A percentile compares a stretch with the other conserved stretches of the same genome.
Evolutionary conservation across 1,140 invertebrate genomes (phyloP).

Genomic region (Pantala flavescens): DNA sequence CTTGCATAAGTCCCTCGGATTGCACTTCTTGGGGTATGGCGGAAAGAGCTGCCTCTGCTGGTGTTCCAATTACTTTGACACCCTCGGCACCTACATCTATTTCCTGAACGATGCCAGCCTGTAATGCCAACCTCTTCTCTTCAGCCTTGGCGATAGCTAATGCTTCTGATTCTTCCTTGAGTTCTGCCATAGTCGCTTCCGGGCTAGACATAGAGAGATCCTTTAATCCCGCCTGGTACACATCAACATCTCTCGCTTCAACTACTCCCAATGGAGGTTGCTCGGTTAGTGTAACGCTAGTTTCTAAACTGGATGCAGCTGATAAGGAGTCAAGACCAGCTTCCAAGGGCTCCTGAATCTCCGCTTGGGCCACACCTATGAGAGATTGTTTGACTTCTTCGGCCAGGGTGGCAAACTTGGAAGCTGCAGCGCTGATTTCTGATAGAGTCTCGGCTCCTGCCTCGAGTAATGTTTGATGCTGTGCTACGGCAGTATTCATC

Average conservation of each 20-base stretch:
- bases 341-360: background rate
- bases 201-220: background rate
- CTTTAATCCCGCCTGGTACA: background rate
- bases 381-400: background rate
- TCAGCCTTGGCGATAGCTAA: background rate
- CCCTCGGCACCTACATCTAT: background rate
- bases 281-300: background rate
- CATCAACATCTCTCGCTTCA: background rate
- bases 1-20: background rate
- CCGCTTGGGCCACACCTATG: background rate
- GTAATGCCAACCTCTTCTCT: background rate
- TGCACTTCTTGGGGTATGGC: background rate
- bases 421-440: slow-evolving; percentile 13
- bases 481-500: background rate
- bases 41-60: background rate
- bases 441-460: slow-evolving; percentile 17
- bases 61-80: background rate
- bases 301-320: background rate
- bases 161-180: background rate
- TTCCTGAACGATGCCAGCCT: background rate
- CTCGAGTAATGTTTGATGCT: slow-evolving; percentile 16
- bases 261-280: background rate
- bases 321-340: background rate
- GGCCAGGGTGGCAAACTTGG: background rate
- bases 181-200: background rate